Evolutionary conservation across 2,113 vertebrate species (phyloP).

Genomic region (Dipodomys merriami): DNA sequence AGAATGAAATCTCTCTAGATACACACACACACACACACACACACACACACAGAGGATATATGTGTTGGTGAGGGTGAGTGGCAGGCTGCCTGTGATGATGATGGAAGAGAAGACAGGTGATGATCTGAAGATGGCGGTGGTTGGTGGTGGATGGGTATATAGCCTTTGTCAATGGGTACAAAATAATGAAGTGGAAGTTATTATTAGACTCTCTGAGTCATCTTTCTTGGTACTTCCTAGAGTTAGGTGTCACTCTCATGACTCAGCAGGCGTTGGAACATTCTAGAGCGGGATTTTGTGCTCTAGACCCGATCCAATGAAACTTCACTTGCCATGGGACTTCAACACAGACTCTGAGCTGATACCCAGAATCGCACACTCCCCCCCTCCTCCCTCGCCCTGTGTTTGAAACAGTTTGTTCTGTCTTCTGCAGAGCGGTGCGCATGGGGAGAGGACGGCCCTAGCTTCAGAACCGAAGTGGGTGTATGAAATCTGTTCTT

Average conservation of each 20-base stretch:
- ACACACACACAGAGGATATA: too few relatives aligned
- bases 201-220: background rate
- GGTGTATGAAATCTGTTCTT: slow-evolving; percentile 78
- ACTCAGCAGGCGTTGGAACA: background rate
- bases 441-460: slow-evolving; percentile 37
- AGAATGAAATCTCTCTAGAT: too few relatives aligned
- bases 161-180: background rate
- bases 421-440: slow-evolving; percentile 51
- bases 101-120: background rate
- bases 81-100: too few relatives aligned
- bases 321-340: background rate
- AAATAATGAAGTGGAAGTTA: background rate
- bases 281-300: background rate
- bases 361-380: slow-evolving; percentile 25
- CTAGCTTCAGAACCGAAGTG: slow-evolving; percentile 62
- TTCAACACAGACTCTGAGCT: background rate
- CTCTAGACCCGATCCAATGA: background rate
- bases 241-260: background rate
- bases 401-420: slow-evolving; percentile 75
- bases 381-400: slow-evolving; percentile 55
- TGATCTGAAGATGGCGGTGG: too few relatives aligned
- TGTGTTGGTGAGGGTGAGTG: background rate
- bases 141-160: background rate
- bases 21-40: background rate
- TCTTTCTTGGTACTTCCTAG: background rate